phyloP scores from a whole-genome alignment of 1,140 invertebrate genomes.

The Magallana gigas region DNA sequence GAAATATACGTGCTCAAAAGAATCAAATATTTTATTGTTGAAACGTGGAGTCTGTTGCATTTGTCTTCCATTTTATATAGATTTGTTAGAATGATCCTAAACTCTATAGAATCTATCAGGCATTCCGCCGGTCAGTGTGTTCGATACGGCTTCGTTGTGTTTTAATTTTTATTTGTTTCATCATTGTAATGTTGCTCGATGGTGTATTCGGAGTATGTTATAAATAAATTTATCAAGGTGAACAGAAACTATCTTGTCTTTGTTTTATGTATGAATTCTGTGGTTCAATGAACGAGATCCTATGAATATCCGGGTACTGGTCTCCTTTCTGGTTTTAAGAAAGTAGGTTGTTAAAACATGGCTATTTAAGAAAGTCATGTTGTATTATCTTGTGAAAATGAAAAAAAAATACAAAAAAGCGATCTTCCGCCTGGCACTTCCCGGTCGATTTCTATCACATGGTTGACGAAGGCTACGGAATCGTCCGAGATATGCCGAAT shows the following conservation, averaged over 20 bases:
- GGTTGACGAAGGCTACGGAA: no score
- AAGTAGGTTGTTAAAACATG: no score
- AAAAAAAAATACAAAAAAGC: no score
- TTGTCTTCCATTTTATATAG: conserved; percentile 34
- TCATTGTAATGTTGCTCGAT: conserved; percentile 20
- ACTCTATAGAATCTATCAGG: neutral
- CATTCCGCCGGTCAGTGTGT: neutral
- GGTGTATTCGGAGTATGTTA: conserved; percentile 30
- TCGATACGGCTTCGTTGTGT: neutral
- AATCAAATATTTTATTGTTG: conserved; percentile 1
- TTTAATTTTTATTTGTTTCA: neutral
- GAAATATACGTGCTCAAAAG: neutral
- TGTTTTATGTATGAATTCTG: neutral
- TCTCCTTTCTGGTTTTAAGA: no score
- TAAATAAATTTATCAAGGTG: neutral
- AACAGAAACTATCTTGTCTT: neutral
- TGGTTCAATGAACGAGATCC: no score
- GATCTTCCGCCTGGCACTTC: no score
- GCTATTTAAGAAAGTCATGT: no score
- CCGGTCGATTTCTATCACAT: no score
- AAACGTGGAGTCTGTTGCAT: conserved; percentile 3
- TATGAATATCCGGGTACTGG: no score
- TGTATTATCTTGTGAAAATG: no score
- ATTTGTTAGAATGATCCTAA: neutral
- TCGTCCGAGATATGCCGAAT: no score